A percentile compares a stretch with the other conserved stretches of the same genome.
Evolutionary conservation across 2,113 vertebrate genomes (phyloP).

Genomic region (Corapipo altera): DNA sequence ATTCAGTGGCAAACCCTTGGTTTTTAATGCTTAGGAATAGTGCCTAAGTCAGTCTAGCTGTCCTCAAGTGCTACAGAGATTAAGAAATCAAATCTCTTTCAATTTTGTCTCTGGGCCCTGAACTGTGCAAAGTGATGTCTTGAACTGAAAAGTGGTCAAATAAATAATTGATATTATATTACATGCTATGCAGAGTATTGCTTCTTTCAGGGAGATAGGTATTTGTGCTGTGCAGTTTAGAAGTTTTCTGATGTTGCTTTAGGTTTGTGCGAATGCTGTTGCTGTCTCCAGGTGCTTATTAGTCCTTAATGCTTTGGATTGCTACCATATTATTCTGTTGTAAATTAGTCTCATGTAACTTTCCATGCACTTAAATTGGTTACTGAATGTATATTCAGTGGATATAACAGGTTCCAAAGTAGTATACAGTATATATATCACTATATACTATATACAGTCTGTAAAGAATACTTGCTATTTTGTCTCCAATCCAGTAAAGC

Average conservation of each 20-base stretch:
- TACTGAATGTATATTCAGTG: background rate
- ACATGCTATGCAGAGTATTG: background rate
- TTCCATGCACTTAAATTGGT: background rate
- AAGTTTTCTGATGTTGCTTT: constrained; percentile 32
- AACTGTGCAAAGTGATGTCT: constrained; percentile 11
- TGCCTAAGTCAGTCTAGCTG: background rate
- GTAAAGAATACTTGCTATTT: constrained; percentile 16
- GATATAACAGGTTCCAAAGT: background rate
- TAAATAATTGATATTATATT: constrained; percentile 72
- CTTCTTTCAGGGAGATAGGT: constrained; percentile 15
- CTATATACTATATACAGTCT: background rate
- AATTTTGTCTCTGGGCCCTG: constrained; percentile 52
- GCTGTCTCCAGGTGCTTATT: constrained; percentile 34
- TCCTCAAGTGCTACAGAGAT: constrained; percentile 4
- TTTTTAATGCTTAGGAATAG: constrained; percentile 33
- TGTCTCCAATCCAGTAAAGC: background rate
- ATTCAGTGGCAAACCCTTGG: background rate
- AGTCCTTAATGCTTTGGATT: background rate
- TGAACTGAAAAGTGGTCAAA: constrained; percentile 39
- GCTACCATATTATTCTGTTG: background rate
- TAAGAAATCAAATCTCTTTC: constrained; percentile 46
- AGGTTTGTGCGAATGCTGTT: background rate
- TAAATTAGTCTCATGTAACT: background rate
- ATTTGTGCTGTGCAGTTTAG: background rate
- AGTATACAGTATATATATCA: background rate